Percentiles rank a stretch among this genome's conserved stretches.
Conservation (phyloP, 1,140 invertebrate genomes). For the Helicoverpa zea region DNA sequence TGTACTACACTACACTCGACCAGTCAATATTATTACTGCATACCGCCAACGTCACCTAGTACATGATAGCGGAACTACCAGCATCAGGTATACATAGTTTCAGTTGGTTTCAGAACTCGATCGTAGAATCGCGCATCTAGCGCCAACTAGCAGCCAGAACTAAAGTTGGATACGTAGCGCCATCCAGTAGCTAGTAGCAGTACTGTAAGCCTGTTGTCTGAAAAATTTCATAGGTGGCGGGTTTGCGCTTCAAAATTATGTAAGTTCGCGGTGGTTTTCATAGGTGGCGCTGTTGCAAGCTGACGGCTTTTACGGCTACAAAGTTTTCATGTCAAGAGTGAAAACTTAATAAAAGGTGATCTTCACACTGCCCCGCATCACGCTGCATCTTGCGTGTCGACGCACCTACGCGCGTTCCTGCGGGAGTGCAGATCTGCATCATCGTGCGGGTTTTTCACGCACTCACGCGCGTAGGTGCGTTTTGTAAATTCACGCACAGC, state of each 20-base stretch:
- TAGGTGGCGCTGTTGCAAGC: neutral
- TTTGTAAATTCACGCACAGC: no score
- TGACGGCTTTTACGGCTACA: no score
- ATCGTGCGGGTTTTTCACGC: no score
- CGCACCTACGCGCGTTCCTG: no score
- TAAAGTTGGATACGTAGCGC: neutral
- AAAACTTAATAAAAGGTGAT: no score
- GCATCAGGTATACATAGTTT: neutral
- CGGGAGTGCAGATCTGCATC: no score
- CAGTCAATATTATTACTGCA: conserved; percentile 65
- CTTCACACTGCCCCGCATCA: no score
- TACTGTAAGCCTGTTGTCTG: neutral
- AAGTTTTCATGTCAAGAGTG: no score
- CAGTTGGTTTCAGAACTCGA: neutral
- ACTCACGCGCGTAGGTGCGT: no score
- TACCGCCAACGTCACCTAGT: conserved; percentile 56
- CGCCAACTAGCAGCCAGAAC: neutral
- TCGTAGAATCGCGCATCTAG: neutral
- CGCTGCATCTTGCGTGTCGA: no score
- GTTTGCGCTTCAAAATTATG: neutral
- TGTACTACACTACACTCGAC: conserved; percentile 11
- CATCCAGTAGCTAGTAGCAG: neutral
- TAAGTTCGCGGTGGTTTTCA: neutral
- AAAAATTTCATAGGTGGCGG: neutral
- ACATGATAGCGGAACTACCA: conserved; percentile 44